Conservation (phyloP, 1,140 invertebrate genomes). For the Pseudomyrmex gracilis region DNA sequence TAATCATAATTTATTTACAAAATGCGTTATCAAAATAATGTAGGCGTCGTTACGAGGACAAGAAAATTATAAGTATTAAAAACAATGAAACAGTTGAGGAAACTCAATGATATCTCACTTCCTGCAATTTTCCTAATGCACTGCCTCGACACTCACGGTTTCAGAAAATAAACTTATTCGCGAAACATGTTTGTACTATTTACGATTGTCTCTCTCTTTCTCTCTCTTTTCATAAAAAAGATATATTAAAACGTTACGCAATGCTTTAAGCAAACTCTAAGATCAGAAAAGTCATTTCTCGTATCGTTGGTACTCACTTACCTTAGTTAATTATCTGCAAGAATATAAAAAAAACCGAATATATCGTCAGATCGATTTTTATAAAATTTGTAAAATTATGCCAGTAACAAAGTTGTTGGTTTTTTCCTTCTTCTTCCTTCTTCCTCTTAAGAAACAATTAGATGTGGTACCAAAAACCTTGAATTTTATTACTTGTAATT, state of each 20-base stretch:
- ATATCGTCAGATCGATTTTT: neutral
- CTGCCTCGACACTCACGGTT: neutral
- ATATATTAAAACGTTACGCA: neutral
- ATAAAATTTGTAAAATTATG: slow-evolving; percentile 9
- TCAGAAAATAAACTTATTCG: slow-evolving; percentile 9
- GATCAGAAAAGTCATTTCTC: neutral
- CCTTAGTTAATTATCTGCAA: neutral
- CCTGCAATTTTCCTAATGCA: slow-evolving; percentile 41
- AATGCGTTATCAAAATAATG: slow-evolving; percentile 2
- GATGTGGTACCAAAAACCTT: neutral
- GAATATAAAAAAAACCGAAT: neutral
- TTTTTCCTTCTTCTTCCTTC: neutral
- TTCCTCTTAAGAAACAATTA: slow-evolving; percentile 11
- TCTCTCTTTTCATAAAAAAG: too few relatives aligned
- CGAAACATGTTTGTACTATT: neutral
- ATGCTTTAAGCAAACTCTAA: neutral
- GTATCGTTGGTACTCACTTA: neutral
- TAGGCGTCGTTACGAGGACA: neutral
- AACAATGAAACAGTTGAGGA: slow-evolving; percentile 5
- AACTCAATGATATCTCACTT: slow-evolving; percentile 51
- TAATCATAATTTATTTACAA: neutral
- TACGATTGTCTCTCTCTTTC: neutral
- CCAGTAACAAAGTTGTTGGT: neutral
- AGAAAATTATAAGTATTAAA: neutral
- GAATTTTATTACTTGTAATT: slow-evolving; percentile 3